Conservation (phyloP, 2,888 invertebrate species). For the Ophion obscuratus region DNA sequence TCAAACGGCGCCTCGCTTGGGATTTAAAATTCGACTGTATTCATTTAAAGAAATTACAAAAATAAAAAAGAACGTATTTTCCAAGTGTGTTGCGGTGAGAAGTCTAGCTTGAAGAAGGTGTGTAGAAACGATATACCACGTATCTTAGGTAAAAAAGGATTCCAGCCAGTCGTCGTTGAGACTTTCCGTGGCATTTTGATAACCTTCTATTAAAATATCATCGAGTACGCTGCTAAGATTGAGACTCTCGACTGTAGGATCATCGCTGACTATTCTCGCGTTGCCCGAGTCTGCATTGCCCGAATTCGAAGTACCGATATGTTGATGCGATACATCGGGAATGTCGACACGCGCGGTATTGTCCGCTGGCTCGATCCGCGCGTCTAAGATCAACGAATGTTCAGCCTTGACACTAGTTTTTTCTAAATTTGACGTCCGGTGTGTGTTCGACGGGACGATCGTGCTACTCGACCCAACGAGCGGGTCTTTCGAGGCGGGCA, state of each 20-base stretch:
- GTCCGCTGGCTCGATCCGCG: background rate
- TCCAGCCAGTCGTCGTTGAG: constrained; percentile 69
- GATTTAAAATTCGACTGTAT: background rate
- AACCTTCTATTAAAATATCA: constrained; percentile 61
- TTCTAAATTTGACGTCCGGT: constrained; percentile 8
- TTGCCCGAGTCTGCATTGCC: constrained; percentile 8
- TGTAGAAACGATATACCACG: constrained; percentile 15
- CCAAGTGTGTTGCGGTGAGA: background rate
- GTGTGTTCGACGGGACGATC: background rate
- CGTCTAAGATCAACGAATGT: background rate
- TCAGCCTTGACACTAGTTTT: constrained; percentile 25
- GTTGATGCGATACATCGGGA: background rate
- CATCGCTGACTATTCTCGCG: constrained; percentile 17
- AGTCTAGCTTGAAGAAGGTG: background rate
- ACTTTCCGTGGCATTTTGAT: constrained; percentile 59
- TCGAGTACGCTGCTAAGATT: constrained; percentile 64
- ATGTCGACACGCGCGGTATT: background rate
- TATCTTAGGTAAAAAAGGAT: constrained; percentile 62
- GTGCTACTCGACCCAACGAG: constrained; percentile 15
- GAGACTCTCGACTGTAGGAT: constrained; percentile 41
- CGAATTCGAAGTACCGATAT: background rate
- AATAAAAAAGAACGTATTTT: background rate
- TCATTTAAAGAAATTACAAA: background rate
- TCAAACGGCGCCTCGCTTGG: background rate
- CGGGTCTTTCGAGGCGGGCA: constrained; percentile 9